Base-by-base conservation (phyloP, 1,140 invertebrate species). In the Onthophagus taurus region DNA sequence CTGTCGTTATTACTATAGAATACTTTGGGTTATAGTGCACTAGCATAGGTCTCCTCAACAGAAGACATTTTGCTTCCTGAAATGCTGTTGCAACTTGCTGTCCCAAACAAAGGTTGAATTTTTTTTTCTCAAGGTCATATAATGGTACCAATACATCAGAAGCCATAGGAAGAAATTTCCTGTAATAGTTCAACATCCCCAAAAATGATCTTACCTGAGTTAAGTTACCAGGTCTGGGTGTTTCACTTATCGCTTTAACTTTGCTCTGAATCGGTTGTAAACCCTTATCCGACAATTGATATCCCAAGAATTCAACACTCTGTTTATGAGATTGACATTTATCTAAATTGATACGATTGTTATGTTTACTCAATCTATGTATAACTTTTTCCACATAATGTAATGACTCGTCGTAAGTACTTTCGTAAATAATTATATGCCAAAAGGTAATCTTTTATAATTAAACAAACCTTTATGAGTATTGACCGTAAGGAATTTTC, bases 81-180 rank as follows among this genome's bases (percentile, higher is more conserved):
- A 54, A 59, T 7, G 56, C 51, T 21, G 31, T 34, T 26, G 51
- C 33, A 31, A 51, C 55, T 7, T 51, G 43, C 35, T 50, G 23
- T n/a, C 23, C 33, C 56, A 52, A 56, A 11, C 37, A 21, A 39
- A 50, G 54, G 3, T 44, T 30, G 35, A 18, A 23, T 16, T 52
- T 45, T 17, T 53, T 49, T 26, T 52, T 49, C 23, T 58, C 30
- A n/a, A 41, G 16, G n/a, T 41, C 13, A 24, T 41, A 41, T 30
- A 41, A 41, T 18, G 38, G 38, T 14, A 26, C 11, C 14, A 41
- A 31, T 2, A 33, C 34, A 16, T 7, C 21, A 6, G 38, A 24
- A 4, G 11, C n/a, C 5, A 26, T 14, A 9, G 23, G 21, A n/a
- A 41, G 2, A 29, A 41, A 41, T 26, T 14, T 41, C 4, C 38